These are phyloP conservation scores for Petroica traversi DNA, from an alignment of 2,113 vertebrate species.

Conservation along the genomic window DNA sequence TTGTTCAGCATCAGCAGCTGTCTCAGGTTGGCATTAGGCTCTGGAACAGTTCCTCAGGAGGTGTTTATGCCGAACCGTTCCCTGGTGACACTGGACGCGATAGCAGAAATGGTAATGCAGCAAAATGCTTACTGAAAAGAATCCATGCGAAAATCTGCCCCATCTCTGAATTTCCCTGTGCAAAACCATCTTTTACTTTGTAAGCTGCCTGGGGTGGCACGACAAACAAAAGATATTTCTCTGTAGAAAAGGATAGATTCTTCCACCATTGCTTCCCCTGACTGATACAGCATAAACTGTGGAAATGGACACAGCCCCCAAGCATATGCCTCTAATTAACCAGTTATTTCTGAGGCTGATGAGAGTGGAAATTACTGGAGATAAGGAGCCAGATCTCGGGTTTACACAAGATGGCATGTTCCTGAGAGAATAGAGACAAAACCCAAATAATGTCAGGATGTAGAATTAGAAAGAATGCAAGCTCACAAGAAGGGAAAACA, in stretches of 20 bases:
- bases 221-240: neutral
- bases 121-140: neutral
- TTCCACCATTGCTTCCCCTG: neutral
- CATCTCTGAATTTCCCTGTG: neutral
- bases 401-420: neutral
- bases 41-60: slow-evolving; percentile 70
- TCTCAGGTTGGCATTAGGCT: slow-evolving; percentile 81
- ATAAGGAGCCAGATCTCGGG: neutral
- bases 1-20: slow-evolving; percentile 79
- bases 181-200: neutral
- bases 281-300: neutral
- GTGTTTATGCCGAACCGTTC: slow-evolving; percentile 59
- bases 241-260: neutral
- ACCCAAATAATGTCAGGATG: neutral
- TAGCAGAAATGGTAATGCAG: slow-evolving; percentile 20
- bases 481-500: neutral
- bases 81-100: slow-evolving; percentile 53
- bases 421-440: neutral
- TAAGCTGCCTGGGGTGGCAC: neutral
- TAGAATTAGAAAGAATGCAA: neutral
- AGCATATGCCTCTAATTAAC: slow-evolving; percentile 6
- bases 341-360: slow-evolving; percentile 15
- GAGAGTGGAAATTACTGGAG: neutral
- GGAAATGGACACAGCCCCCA: neutral
- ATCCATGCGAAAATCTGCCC: neutral